Base-by-base conservation (phyloP, 1,140 invertebrate genomes). In the Drosophila ohnishii region DNA sequence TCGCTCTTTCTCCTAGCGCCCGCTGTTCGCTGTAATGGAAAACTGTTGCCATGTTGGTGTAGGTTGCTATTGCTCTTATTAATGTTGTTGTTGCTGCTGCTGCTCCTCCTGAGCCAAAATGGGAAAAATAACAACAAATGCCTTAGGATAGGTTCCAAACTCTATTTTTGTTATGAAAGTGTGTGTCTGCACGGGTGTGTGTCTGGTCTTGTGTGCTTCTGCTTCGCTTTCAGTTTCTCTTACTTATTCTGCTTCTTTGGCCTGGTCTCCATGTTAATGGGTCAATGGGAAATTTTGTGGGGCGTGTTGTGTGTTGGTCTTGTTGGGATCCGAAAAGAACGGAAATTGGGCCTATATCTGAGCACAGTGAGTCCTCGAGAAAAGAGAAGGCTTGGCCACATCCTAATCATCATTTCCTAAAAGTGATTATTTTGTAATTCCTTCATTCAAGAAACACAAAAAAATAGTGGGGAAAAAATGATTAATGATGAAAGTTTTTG, bases 41-140 rank as follows among this genome's bases (percentile, higher is more conserved):
- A 86, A 87, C 71, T 86, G 78, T 86, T 82, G 78, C 82, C 83
- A 87, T 87, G 83, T 87, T 82, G 82, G 61, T 81, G 75, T 75
- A 85, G 78, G 78, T 78, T 83, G 61, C 66, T 62, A 59, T 57
- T 58, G 47, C 25, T 57, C 7, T 25, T 45, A 45, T 47, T 47
- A 25, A 25, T 47, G 22, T 25, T 14, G 44, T 13, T 44, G 5
- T 37, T 37, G 34, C 14, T 39, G 19, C 13, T 22, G 19, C 6
- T 45, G 44, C 44, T 45, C 19, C 19, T 45, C 50, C 32, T 70
- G 47, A 25, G 61, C 37, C 11, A 53, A 30, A 45, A 53, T 35
- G 35, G 42, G 44, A 56, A 56, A 44, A 65, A 59, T 65, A 87
- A 81, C 74, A 81, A 58, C 66, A 70, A 79, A 87, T 62, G 44